Base-by-base conservation (phyloP, 2,888 invertebrate genomes). In the Phania funesta region DNA sequence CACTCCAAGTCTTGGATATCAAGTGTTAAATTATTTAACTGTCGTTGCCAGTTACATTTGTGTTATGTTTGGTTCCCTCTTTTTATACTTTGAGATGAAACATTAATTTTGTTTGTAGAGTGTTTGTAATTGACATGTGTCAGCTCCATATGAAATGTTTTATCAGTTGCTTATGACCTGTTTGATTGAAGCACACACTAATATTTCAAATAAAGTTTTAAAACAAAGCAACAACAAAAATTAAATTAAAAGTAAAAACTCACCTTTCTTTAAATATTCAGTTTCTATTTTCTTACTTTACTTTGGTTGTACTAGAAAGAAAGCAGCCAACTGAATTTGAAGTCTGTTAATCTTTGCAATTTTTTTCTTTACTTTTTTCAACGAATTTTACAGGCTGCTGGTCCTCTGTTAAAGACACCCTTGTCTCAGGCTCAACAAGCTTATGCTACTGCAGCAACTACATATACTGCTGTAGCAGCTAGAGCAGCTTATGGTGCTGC, bases 391-490 rank as follows among this genome's bases (percentile, higher is more conserved):
- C 87, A 95, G 88, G 95, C 95, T 86, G 94, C 95, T 85, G 93
- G 94, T 86, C 96, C 96, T 77, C 93, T 96, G 91, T 92, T 96
- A 92, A 96, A 96, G 93, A 95, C 96, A 84, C 96, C 96, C 90
- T 93, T 95, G 92, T 95, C 90, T 84, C 90, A 90, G 91, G 95
- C 96, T 91, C 96, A 96, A 93, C 96, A 96, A 93, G 95, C 95
- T 87, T 96, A 96, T 89, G 96, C 96, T 89, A 96, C 96, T 80
- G 96, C 96, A 84, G 96, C 96, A 87, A 96, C 96, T 74, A 95
- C 95, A 85, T 96, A 96, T 92, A 96, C 96, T 89, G 96, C 96
- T 83, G 96, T 96, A 38, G 96, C 96, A 85, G 96, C 96, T 85
- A 93, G 96, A 86, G 96, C 96, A 85, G 96, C 96, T 85, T 95